phyloP scores from a whole-genome alignment of 2,797 vertebrate species.

The Garrulus glandarius region DNA sequence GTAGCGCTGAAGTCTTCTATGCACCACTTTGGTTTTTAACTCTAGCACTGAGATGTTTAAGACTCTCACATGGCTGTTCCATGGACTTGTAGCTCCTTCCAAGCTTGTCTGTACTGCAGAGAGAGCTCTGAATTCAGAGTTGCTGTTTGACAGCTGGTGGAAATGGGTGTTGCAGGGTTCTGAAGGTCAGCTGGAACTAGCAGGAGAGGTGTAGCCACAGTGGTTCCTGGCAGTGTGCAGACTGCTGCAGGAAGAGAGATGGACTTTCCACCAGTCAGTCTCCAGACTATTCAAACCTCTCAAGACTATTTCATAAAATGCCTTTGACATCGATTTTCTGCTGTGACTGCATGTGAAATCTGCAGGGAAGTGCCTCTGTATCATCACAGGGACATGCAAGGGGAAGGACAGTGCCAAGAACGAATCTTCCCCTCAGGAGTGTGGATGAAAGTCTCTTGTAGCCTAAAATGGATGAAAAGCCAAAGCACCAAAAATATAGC shows the following conservation, averaged over 20 bases:
- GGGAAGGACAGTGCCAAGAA: neutral
- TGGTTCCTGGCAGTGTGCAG: neutral
- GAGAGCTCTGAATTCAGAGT: neutral
- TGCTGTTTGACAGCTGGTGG: neutral
- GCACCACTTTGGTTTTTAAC: neutral
- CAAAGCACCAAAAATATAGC: neutral
- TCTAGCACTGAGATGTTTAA: neutral
- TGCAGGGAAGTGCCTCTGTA: neutral
- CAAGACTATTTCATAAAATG: neutral
- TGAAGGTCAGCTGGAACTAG: neutral
- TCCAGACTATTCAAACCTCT: neutral
- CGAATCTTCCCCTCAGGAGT: neutral
- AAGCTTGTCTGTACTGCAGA: neutral
- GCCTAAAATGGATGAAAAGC: neutral
- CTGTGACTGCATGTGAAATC: neutral
- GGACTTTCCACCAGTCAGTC: neutral
- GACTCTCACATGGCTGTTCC: neutral
- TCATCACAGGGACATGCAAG: fast-evolving
- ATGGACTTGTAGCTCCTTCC: neutral
- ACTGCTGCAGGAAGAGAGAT: neutral
- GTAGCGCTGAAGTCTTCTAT: fast-evolving
- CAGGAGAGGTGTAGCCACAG: neutral
- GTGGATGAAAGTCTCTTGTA: neutral
- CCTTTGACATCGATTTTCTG: neutral
- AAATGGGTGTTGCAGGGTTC: neutral